These are phyloP conservation scores for Cephus sareptanus DNA, from an alignment of 2,888 invertebrate genomes.

Conservation along the genomic window DNA sequence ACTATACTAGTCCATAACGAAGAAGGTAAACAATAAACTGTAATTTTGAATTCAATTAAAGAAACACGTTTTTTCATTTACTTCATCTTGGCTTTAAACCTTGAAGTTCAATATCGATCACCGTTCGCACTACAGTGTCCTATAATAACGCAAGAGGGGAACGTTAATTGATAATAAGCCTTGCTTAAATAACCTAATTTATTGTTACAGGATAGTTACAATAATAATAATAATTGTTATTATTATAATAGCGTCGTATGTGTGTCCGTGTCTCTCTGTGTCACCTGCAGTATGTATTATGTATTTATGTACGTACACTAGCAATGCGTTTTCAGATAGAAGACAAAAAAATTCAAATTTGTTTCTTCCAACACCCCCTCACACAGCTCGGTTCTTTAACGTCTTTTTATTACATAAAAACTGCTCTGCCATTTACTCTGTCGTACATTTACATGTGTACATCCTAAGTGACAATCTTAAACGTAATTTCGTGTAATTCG, in stretches of 20 bases:
- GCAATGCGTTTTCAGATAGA: neutral
- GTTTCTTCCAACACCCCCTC: neutral
- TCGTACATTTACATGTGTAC: neutral
- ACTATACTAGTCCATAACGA: conserved; percentile 65
- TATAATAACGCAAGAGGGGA: neutral
- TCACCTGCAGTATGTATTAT: neutral
- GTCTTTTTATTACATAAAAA: neutral
- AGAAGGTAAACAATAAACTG: conserved; percentile 63
- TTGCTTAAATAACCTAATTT: conserved; percentile 21
- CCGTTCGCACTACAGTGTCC: neutral
- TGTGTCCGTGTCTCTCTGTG: conserved; percentile 4
- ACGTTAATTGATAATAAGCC: neutral
- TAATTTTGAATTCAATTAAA: conserved; percentile 63
- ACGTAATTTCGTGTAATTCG: neutral
- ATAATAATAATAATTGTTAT: conserved; percentile 11
- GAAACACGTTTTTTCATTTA: neutral
- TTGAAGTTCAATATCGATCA: neutral
- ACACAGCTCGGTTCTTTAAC: neutral
- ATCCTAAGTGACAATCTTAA: neutral
- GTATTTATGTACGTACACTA: neutral
- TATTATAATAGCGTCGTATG: neutral
- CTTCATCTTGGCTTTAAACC: neutral
- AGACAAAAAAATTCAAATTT: neutral
- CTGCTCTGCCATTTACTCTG: neutral
- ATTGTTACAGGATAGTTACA: conserved; percentile 21